Evolutionary conservation across 2,113 vertebrate genomes (phyloP).

Genomic region (Poeciliopsis prolifica): DNA sequence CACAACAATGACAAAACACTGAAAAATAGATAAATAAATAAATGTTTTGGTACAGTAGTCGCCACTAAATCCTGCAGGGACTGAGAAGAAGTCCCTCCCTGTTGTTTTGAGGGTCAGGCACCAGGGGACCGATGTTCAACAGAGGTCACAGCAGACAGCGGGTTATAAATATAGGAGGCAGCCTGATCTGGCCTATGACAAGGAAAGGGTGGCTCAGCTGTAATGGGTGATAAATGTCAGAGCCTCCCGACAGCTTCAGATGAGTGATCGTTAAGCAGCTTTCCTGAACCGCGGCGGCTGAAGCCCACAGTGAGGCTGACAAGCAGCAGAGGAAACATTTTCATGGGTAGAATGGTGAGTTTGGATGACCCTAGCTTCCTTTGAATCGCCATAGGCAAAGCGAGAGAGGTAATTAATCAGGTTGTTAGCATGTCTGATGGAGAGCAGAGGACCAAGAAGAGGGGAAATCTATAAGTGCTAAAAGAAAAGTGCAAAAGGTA

Average conservation of each 20-base stretch:
- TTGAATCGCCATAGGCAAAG: conserved; percentile 52
- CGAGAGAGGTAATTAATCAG: conserved; percentile 72
- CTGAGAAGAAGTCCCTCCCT: conserved; percentile 1
- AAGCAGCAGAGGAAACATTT: conserved; percentile 72
- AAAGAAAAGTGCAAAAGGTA: conserved; percentile 50
- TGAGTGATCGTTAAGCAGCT: conserved; percentile 66
- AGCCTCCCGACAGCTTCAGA: conserved; percentile 53
- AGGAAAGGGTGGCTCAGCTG: conserved; percentile 58
- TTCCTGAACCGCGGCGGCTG: conserved; percentile 39
- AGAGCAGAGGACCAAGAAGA: conserved; percentile 42
- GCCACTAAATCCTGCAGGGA: background rate
- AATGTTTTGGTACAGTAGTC: background rate
- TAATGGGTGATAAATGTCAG: conserved; percentile 71
- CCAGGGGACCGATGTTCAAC: conserved; percentile 43
- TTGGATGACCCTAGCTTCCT: conserved; percentile 65
- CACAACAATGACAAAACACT: too few relatives aligned
- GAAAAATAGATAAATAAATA: background rate
- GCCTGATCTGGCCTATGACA: conserved; percentile 64
- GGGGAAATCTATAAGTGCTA: conserved; percentile 19
- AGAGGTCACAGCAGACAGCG: conserved; percentile 58
- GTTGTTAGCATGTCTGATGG: conserved; percentile 75
- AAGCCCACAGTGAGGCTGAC: conserved; percentile 61
- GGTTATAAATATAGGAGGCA: conserved; percentile 66
- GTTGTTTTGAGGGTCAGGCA: conserved; percentile 42
- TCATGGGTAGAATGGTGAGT: conserved; percentile 59